Evolutionary conservation across 2,888 invertebrate species (phyloP).

Genomic region (Nectonema munidae): DNA sequence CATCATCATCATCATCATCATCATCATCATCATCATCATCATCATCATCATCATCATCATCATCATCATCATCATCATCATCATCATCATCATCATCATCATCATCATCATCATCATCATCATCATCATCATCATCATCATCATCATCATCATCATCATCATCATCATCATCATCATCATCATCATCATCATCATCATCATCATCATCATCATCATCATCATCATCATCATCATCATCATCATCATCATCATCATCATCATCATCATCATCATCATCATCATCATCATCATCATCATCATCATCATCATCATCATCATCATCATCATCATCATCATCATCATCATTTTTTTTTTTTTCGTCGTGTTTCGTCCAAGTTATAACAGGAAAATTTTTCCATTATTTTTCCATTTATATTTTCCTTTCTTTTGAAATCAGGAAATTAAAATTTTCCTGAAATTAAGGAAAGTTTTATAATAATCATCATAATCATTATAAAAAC

Average conservation of each 20-base stretch:
- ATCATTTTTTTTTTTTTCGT: not conserved
- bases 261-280: constrained; percentile 7
- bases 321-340: constrained; percentile 6
- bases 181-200: constrained; percentile 6
- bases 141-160: not conserved
- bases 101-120: not conserved
- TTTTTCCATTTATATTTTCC: not conserved
- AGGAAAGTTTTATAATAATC: no score
- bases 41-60: constrained; percentile 2
- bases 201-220: constrained; percentile 7
- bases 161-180: not conserved
- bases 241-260: constrained; percentile 6
- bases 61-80: constrained; percentile 8
- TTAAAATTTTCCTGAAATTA: no score
- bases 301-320: not conserved
- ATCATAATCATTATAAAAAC: no score
- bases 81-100: constrained; percentile 7
- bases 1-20: constrained; percentile 8
- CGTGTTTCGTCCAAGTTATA: not conserved
- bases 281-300: constrained; percentile 7
- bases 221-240: constrained; percentile 6
- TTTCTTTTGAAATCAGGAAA: not conserved
- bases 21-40: constrained; percentile 9
- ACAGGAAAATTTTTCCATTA: not conserved
- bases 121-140: constrained; percentile 1